A percentile compares a stretch with the other conserved stretches of the same genome.
phyloP scores from a whole-genome alignment of 2,113 vertebrate genomes.

The Mastomys coucha region DNA sequence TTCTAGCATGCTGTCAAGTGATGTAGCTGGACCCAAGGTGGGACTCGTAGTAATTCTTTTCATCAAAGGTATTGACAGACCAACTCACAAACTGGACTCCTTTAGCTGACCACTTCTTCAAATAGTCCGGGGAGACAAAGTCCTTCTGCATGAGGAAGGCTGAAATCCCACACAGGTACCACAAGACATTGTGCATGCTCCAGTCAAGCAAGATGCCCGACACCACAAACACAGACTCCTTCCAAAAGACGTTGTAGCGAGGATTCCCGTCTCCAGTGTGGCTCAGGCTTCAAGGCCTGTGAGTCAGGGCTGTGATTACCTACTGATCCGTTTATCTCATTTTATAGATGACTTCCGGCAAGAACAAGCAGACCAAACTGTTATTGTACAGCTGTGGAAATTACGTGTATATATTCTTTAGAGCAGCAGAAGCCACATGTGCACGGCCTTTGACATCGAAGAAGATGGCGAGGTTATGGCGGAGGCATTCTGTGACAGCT shows the following conservation, averaged over 20 bases:
- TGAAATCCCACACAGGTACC: slow-evolving; percentile 95
- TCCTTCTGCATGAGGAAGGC: slow-evolving; percentile 96
- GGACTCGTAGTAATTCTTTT: slow-evolving; percentile 93
- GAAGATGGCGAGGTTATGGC: slow-evolving; percentile 93
- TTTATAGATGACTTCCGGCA: slow-evolving; percentile 97
- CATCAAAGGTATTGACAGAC: slow-evolving; percentile 94
- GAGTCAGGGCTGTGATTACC: slow-evolving; percentile 95
- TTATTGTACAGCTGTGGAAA: slow-evolving; percentile 94
- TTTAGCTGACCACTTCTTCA: slow-evolving; percentile 93
- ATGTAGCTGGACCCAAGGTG: slow-evolving; percentile 93
- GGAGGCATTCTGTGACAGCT: slow-evolving; percentile 93
- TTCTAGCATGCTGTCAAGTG: slow-evolving; percentile 95
- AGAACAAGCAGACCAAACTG: slow-evolving; percentile 97
- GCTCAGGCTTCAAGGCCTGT: slow-evolving; percentile 96
- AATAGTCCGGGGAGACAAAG: slow-evolving; percentile 92
- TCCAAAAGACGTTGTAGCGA: slow-evolving; percentile 88
- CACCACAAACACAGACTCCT: slow-evolving; percentile 87
- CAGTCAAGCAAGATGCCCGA: slow-evolving; percentile 94
- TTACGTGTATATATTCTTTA: slow-evolving; percentile 92
- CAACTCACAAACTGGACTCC: slow-evolving; percentile 93
- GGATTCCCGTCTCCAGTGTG: slow-evolving; percentile 90
- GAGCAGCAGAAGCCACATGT: slow-evolving; percentile 91
- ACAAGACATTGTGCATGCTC: slow-evolving; percentile 94
- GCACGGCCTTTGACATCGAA: slow-evolving; percentile 98
- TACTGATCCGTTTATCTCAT: slow-evolving; percentile 94